Conservation (phyloP, 1,140 invertebrate species). For the Diorhabda sublineata region DNA sequence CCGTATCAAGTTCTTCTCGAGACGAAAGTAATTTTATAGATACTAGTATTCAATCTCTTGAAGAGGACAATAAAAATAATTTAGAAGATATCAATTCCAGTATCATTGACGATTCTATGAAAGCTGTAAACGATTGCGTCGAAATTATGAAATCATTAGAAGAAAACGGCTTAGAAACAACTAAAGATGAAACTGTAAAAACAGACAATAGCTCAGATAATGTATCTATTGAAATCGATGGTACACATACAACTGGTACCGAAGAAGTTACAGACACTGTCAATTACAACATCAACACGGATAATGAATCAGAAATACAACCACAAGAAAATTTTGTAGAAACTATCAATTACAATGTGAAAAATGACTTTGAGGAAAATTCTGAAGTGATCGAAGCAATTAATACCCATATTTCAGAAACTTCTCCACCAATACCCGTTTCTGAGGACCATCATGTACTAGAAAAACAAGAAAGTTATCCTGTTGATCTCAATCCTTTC, state of each 20-base stretch:
- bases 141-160: background rate
- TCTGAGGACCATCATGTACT: too few species aligned
- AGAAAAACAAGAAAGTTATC: conserved; percentile 52
- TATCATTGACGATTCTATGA: background rate
- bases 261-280: too few species aligned
- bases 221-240: too few species aligned
- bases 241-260: too few species aligned
- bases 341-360: too few species aligned
- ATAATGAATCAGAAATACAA: too few species aligned
- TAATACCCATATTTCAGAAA: too few species aligned
- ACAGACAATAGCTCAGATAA: background rate
- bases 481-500: conserved; percentile 77
- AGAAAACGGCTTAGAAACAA: background rate
- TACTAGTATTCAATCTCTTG: background rate
- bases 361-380: too few species aligned
- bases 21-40: conserved; percentile 4
- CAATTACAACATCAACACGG: too few species aligned
- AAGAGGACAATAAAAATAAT: background rate
- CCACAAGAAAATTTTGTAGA: too few species aligned
- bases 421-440: too few species aligned
- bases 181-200: background rate
- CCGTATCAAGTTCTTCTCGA: background rate
- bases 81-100: background rate
- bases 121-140: background rate
- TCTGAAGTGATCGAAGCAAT: too few species aligned